Conservation (phyloP, 1,140 invertebrate genomes). For the Trichonephila clavata region DNA sequence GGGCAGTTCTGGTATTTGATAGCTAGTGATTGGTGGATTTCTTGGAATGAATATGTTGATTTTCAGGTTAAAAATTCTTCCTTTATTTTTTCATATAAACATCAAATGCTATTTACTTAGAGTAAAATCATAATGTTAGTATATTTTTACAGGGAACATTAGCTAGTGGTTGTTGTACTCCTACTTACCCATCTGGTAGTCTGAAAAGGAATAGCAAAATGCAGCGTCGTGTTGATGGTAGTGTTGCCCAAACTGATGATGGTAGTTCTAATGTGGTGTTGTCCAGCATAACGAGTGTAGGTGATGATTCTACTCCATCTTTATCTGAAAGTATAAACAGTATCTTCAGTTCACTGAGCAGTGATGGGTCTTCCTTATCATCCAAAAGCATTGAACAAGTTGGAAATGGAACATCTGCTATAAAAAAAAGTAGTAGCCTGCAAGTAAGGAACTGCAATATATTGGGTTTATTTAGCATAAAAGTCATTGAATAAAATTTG, state of each 20-base stretch:
- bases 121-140: background rate
- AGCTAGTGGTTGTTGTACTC: slow-evolving; percentile 67
- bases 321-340: slow-evolving; percentile 66
- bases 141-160: slow-evolving; percentile 46
- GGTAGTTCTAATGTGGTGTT: slow-evolving; percentile 74
- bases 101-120: background rate
- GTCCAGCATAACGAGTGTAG: slow-evolving; percentile 76
- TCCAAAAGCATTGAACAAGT: slow-evolving; percentile 10
- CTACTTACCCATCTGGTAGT: slow-evolving; percentile 75
- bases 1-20: slow-evolving; percentile 94
- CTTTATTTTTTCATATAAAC: background rate
- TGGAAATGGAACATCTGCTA: slow-evolving; percentile 33
- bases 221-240: slow-evolving; percentile 77
- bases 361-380: slow-evolving; percentile 24
- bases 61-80: slow-evolving; percentile 77
- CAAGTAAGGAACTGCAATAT: slow-evolving; percentile 18
- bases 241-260: slow-evolving; percentile 77
- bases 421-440: slow-evolving; percentile 53
- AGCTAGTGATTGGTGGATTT: slow-evolving; percentile 90
- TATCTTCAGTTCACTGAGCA: slow-evolving; percentile 65
- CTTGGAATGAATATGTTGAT: slow-evolving; percentile 88
- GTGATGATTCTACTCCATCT: slow-evolving; percentile 65
- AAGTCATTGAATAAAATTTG: no score
- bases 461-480: background rate
- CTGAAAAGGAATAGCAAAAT: slow-evolving; percentile 77